phyloP scores from a whole-genome alignment of 2,888 invertebrate genomes.

The Rhagonycha lutea region DNA sequence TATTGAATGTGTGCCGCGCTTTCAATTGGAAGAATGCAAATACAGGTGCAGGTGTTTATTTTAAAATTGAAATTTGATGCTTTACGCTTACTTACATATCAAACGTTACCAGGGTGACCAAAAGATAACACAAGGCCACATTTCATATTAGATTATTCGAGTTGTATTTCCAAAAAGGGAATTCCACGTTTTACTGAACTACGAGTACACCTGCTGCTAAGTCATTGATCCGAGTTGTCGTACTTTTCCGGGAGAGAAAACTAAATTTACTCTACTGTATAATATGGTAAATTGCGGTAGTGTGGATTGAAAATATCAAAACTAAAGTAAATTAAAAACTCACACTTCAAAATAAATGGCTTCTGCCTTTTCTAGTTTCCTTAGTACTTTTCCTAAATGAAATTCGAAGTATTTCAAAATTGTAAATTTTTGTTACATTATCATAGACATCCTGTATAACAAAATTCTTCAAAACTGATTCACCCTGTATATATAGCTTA shows the following conservation, averaged over 20 bases:
- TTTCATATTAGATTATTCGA: neutral
- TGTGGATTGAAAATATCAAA: no score
- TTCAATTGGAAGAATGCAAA: neutral
- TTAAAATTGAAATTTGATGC: neutral
- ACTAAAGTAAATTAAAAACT: no score
- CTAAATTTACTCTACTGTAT: no score
- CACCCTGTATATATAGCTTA: neutral
- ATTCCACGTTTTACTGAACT: neutral
- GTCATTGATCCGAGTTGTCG: neutral
- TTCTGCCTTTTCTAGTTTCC: no score
- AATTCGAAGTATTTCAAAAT: no score
- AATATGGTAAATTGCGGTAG: no score
- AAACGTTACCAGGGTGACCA: neutral
- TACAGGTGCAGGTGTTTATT: neutral
- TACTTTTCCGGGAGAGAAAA: neutral
- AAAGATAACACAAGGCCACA: neutral
- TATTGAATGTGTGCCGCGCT: neutral
- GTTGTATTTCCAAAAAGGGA: neutral
- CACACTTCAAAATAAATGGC: no score
- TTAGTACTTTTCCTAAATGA: no score
- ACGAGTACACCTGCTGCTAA: neutral
- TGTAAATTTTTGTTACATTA: no score
- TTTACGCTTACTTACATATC: neutral
- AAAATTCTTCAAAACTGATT: neutral
- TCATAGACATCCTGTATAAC: no score